These are phyloP conservation scores for Chascanopsetta lugubris DNA, from an alignment of 2,113 vertebrate genomes.

Conservation along the genomic window DNA sequence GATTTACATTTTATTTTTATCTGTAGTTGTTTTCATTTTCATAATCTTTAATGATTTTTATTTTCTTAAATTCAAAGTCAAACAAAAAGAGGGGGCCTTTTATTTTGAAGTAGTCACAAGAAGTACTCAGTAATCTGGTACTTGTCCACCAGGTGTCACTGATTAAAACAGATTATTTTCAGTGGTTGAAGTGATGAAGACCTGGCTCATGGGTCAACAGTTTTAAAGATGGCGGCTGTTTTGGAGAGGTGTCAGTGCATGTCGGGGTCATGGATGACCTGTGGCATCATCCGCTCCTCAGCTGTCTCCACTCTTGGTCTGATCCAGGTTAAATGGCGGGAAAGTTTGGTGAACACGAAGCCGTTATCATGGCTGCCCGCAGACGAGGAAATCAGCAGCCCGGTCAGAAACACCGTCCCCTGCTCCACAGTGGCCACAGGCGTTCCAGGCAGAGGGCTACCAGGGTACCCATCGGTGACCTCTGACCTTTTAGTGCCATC, in stretches of 20 bases:
- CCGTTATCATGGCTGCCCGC: constrained; percentile 17
- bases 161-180: no score
- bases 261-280: constrained; percentile 15
- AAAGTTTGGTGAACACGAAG: constrained; percentile 85
- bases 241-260: background rate
- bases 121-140: background rate
- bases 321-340: constrained; percentile 87
- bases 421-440: constrained; percentile 78
- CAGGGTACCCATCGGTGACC: background rate
- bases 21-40: no score
- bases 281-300: constrained; percentile 36
- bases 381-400: constrained; percentile 76
- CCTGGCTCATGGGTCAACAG: background rate
- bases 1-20: no score
- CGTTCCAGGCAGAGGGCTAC: constrained; percentile 74
- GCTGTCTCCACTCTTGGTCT: constrained; percentile 20
- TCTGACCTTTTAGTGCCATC: background rate
- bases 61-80: background rate
- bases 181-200: background rate
- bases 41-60: background rate
- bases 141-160: background rate
- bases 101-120: background rate
- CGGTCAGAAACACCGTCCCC: constrained; percentile 87
- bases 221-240: constrained; percentile 7
- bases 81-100: background rate